Conservation (phyloP, 2,888 invertebrate genomes). For the Rotaria sp. region DNA sequence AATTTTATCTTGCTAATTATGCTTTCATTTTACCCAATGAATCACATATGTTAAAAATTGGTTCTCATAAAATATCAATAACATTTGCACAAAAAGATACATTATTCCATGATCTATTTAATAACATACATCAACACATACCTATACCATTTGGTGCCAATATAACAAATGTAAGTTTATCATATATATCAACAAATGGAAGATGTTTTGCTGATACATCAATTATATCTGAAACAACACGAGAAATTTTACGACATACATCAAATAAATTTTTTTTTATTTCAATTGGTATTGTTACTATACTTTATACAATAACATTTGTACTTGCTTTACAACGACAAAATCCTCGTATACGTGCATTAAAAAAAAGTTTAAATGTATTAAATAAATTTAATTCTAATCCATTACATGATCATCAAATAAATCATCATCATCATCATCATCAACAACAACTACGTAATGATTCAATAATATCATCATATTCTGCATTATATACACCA, state of each 20-base stretch:
- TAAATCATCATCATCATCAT: not conserved
- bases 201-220: conserved; percentile 12
- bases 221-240: not conserved
- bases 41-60: not conserved
- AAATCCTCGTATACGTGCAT: conserved; percentile 7
- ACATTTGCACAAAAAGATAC: not conserved
- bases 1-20: not conserved
- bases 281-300: not conserved
- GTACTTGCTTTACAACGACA: not conserved
- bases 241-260: conserved; percentile 13
- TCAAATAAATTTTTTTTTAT: not conserved
- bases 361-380: conserved; percentile 15
- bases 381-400: not conserved
- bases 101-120: not conserved
- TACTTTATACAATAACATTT: conserved; percentile 2
- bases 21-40: not conserved
- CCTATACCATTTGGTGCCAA: not conserved
- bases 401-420: not conserved
- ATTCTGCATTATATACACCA: not conserved
- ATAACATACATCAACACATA: not conserved
- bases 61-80: not conserved
- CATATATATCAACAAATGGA: not conserved
- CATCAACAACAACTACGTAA: not conserved
- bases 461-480: not conserved
- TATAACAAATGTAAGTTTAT: not conserved